Evolutionary conservation across 1,140 invertebrate species (phyloP).

Genomic region (Cotesia vestalis): DNA sequence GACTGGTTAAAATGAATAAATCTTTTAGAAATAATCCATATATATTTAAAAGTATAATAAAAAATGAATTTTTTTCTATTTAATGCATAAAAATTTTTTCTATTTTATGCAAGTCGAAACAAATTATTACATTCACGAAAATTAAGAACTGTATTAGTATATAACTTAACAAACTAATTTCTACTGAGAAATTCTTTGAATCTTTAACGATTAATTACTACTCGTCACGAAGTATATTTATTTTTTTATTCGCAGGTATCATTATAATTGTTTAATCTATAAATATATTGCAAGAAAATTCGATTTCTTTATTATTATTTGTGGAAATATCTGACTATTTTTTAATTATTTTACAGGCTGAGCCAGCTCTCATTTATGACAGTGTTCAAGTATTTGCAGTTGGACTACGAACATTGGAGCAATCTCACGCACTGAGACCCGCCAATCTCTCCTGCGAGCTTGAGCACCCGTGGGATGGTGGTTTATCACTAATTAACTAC

Average conservation of each 20-base stretch:
- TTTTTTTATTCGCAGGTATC: too few species aligned
- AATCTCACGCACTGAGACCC: constrained; percentile 71
- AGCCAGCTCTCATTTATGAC: constrained; percentile 82
- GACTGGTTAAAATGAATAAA: too few species aligned
- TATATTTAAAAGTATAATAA: too few species aligned
- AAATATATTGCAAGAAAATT: too few species aligned
- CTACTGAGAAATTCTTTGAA: too few species aligned
- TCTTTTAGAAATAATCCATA: too few species aligned
- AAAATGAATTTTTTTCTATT: not conserved
- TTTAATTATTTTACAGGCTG: constrained; percentile 69
- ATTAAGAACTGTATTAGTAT: constrained; percentile 28
- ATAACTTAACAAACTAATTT: not conserved
- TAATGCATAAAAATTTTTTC: not conserved
- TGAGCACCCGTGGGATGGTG: constrained; percentile 79
- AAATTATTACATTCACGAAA: constrained; percentile 17
- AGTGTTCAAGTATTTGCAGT: constrained; percentile 80
- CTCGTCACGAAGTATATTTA: too few species aligned
- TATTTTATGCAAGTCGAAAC: constrained; percentile 3
- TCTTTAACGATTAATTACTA: too few species aligned
- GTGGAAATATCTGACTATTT: too few species aligned
- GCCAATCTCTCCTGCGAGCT: constrained; percentile 78
- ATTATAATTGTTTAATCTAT: too few species aligned
- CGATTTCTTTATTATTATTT: too few species aligned
- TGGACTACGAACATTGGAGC: constrained; percentile 74
- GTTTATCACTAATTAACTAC: constrained; percentile 83